Percentiles rank a stretch among this genome's conserved stretches.
These are phyloP conservation scores for Zaprionus nigranus DNA, from an alignment of 1,140 invertebrate species.

Conservation along the genomic window DNA sequence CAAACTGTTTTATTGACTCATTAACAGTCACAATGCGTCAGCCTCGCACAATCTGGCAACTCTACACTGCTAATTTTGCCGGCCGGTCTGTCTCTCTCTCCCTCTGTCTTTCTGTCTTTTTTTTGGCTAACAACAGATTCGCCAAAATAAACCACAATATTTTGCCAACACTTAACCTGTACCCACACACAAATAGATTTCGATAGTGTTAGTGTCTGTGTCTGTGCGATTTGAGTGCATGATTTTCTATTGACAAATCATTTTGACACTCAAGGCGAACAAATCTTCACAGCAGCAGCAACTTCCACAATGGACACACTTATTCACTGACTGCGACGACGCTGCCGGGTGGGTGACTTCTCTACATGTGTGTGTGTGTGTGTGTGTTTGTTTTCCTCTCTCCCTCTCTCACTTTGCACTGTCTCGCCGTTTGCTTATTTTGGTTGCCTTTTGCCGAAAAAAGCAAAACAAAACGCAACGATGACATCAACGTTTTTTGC, in stretches of 20 bases:
- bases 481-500: conserved; percentile 72
- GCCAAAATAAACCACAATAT: conserved; percentile 17
- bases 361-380: conserved; percentile 5
- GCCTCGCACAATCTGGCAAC: conserved; percentile 36
- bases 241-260: conserved; percentile 57
- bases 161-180: conserved; percentile 34
- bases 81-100: conserved; percentile 30
- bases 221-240: conserved; percentile 37
- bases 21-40: conserved; percentile 52
- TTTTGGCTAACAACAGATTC: conserved; percentile 15
- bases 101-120: not conserved
- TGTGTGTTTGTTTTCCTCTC: conserved; percentile 8
- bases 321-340: conserved; percentile 46
- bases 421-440: not conserved
- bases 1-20: conserved; percentile 38
- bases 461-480: conserved; percentile 58
- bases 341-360: conserved; percentile 31
- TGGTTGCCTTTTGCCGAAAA: conserved; percentile 31
- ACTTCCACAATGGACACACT: conserved; percentile 40
- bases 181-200: conserved; percentile 16
- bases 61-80: conserved; percentile 35
- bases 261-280: conserved; percentile 49
- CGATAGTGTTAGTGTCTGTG: not conserved
- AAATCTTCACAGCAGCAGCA: conserved; percentile 15
- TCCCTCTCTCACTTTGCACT: conserved; percentile 1